phyloP scores from a whole-genome alignment of 53 echinoderm and acorn worm species.

The Luidia sarsii region DNA sequence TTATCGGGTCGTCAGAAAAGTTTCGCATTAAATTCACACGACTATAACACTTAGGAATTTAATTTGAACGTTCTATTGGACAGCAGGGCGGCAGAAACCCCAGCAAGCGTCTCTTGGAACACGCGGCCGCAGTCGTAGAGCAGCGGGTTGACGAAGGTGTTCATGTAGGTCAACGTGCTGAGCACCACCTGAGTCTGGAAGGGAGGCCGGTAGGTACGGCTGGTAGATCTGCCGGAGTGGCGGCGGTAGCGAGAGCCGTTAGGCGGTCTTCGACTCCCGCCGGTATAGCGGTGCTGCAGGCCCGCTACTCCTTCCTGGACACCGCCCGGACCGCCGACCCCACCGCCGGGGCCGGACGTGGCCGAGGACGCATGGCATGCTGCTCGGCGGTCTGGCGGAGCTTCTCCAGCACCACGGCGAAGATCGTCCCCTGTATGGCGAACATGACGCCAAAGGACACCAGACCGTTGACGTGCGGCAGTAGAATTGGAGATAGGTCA shows the following conservation, averaged over 20 bases:
- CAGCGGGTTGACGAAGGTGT: constrained; percentile 72
- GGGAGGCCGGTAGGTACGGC: constrained; percentile 46
- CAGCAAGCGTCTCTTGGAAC: constrained; percentile 41
- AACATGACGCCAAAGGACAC: constrained; percentile 59
- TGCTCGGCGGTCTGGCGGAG: constrained; percentile 2
- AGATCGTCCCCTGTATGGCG: constrained; percentile 40
- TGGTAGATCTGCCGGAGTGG: constrained; percentile 61
- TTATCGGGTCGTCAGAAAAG: too few relatives aligned
- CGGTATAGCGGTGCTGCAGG: background rate
- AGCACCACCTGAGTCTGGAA: constrained; percentile 52
- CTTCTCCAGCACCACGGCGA: constrained; percentile 57
- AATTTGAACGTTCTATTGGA: background rate
- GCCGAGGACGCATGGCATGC: background rate
- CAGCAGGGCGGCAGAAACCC: background rate
- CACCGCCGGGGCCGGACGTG: too few relatives aligned
- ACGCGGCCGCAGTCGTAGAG: constrained; percentile 60
- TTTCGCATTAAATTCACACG: too few relatives aligned
- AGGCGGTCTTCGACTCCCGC: constrained; percentile 45
- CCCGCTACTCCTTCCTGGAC: background rate
- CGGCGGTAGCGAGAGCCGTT: constrained; percentile 48
- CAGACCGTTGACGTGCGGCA: constrained; percentile 58
- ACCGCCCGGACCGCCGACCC: background rate
- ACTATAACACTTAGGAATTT: too few relatives aligned
- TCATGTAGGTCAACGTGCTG: constrained; percentile 66
- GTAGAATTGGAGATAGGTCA: constrained; percentile 56